Conservation (phyloP, 2,113 vertebrate species). For the Pygoscelis antarcticus region DNA sequence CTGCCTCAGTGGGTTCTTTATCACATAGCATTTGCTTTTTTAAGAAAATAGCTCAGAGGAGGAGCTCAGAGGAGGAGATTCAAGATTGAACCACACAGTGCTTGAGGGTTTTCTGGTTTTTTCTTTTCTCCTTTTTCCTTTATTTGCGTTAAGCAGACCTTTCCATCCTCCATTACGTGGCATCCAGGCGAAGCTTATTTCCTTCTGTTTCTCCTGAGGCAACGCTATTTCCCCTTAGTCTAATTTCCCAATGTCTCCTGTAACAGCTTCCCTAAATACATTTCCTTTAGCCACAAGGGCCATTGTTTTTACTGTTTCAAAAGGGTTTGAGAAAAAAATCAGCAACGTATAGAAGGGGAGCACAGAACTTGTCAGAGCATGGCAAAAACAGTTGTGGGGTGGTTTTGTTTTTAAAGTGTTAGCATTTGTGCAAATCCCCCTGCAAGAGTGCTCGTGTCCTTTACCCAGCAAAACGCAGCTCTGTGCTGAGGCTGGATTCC, state of each 20-base stretch:
- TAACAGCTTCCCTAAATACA: background rate
- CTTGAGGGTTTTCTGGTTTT: background rate
- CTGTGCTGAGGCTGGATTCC: background rate
- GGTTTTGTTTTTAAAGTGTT: background rate
- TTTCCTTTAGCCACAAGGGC: background rate
- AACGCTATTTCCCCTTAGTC: background rate
- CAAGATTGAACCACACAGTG: background rate
- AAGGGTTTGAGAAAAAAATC: background rate
- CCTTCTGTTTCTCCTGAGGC: constrained; percentile 27
- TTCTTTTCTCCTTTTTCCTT: background rate
- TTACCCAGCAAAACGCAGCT: background rate
- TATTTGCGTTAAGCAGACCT: background rate
- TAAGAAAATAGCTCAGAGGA: background rate
- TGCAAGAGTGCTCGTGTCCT: background rate
- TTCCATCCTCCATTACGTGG: background rate
- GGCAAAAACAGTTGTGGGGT: background rate
- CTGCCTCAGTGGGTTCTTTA: background rate
- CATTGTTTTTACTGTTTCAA: background rate
- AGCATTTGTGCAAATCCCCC: background rate
- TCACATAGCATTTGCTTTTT: background rate
- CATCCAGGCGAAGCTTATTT: background rate
- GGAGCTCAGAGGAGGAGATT: background rate
- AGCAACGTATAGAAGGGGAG: background rate
- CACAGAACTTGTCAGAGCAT: background rate
- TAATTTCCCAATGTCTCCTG: background rate